Percentiles rank a stretch among this genome's conserved stretches.
phyloP scores from a whole-genome alignment of 2,888 invertebrate species.

The Melolontha melolontha region DNA sequence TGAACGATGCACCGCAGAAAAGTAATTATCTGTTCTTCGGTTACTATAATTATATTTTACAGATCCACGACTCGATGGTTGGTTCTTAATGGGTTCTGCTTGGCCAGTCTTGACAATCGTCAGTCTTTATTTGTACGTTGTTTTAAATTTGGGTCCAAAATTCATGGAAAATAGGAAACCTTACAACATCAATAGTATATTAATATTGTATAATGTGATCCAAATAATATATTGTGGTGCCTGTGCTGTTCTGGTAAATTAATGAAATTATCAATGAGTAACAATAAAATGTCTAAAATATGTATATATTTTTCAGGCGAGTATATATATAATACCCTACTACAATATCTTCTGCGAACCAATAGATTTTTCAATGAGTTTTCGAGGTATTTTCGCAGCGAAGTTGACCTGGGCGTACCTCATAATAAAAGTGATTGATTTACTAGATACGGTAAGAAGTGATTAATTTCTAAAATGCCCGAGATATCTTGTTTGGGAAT shows the following conservation, averaged over 20 bases:
- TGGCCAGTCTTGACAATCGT: slow-evolving; percentile 76
- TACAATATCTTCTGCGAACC: slow-evolving; percentile 73
- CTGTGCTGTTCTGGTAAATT: slow-evolving; percentile 55
- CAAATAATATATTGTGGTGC: slow-evolving; percentile 84
- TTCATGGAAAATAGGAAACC: slow-evolving; percentile 82
- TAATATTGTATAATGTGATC: slow-evolving; percentile 85
- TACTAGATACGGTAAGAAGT: slow-evolving; percentile 75
- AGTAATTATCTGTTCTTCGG: no score
- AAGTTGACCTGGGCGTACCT: slow-evolving; percentile 76
- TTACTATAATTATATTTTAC: slow-evolving; percentile 43
- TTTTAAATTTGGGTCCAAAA: slow-evolving; percentile 80
- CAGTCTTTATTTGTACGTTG: slow-evolving; percentile 77
- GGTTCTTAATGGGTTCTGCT: slow-evolving; percentile 83
- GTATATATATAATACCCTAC: slow-evolving; percentile 28
- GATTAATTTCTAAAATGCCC: no score
- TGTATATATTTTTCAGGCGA: slow-evolving; percentile 23
- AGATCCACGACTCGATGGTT: slow-evolving; percentile 82
- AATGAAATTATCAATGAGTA: background rate
- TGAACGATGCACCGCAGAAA: no score
- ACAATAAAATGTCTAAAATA: background rate
- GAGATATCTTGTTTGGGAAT: no score
- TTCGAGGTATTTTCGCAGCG: slow-evolving; percentile 71
- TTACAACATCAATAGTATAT: slow-evolving; percentile 77
- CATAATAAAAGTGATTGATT: slow-evolving; percentile 77
- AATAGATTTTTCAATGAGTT: slow-evolving; percentile 74